Evolutionary conservation across 1,140 invertebrate species (phyloP).

Genomic region (Caenorhabditis briggsae): DNA sequence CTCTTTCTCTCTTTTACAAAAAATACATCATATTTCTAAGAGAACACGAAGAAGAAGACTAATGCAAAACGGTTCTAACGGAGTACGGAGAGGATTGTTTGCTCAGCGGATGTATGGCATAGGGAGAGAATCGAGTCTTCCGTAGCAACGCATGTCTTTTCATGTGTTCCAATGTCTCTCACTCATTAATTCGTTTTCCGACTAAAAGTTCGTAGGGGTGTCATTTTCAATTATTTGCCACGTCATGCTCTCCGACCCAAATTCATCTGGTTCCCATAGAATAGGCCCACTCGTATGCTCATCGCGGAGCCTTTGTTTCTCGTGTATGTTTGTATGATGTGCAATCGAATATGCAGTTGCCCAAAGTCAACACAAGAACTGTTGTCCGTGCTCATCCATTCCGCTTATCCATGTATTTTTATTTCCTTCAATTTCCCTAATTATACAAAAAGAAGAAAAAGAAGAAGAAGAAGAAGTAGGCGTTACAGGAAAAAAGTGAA

Average conservation of each 20-base stretch:
- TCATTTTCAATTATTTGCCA: conserved; percentile 6
- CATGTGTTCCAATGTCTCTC: background rate
- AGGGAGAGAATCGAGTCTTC: background rate
- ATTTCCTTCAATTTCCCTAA: background rate
- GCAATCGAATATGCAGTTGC: conserved; percentile 32
- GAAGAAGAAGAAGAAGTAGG: background rate
- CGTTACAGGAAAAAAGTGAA: background rate
- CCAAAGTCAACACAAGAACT: conserved; percentile 12
- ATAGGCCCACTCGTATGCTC: conserved; percentile 19
- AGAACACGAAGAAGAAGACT: background rate
- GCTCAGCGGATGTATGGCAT: conserved; percentile 50
- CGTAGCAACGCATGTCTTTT: background rate
- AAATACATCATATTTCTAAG: too few species aligned
- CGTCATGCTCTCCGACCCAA: background rate
- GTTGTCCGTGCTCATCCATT: too few species aligned
- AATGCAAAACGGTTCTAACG: conserved; percentile 31
- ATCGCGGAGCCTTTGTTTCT: conserved; percentile 38
- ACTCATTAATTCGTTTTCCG: conserved; percentile 3
- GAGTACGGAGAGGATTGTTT: background rate
- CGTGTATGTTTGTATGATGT: background rate
- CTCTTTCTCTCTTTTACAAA: too few species aligned
- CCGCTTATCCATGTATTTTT: too few species aligned
- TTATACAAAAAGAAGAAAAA: background rate
- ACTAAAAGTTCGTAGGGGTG: background rate
- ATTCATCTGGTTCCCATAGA: conserved; percentile 6